These are phyloP conservation scores for Latheticus oryzae DNA, from an alignment of 2,888 invertebrate genomes.

Conservation along the genomic window DNA sequence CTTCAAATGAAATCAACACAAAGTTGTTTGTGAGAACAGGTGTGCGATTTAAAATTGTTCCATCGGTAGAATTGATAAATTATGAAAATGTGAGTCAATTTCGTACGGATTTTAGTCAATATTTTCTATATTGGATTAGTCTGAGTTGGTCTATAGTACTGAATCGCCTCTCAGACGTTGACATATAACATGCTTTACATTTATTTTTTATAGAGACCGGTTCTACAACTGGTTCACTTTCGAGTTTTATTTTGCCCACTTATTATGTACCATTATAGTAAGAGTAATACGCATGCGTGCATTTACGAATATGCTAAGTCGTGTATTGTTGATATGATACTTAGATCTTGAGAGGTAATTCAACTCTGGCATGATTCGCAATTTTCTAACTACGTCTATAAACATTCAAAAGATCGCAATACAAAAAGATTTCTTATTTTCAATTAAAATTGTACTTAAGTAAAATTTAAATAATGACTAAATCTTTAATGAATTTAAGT, in stretches of 20 bases:
- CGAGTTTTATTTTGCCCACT: conserved; percentile 48
- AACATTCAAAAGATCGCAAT: no score
- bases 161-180: conserved; percentile 44
- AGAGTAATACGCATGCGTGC: conserved; percentile 32
- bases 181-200: conserved; percentile 50
- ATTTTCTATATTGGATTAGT: no score
- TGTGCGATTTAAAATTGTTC: conserved; percentile 28
- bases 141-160: conserved; percentile 19
- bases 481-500: conserved; percentile 13
- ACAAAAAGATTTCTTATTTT: conserved; percentile 22
- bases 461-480: conserved; percentile 11
- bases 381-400: no score
- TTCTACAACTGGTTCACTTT: conserved; percentile 56
- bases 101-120: conserved; percentile 28
- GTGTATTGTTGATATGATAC: conserved; percentile 8
- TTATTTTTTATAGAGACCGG: conserved; percentile 51
- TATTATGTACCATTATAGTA: conserved; percentile 37
- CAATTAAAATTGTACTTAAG: conserved; percentile 15
- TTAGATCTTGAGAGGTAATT: conserved; percentile 3
- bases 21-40: conserved; percentile 28
- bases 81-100: conserved; percentile 9
- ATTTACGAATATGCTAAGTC: conserved; percentile 22
- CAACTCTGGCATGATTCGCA: conserved; percentile 9
- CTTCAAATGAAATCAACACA: conserved; percentile 12
- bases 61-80: conserved; percentile 19